Base-by-base conservation (phyloP, 1,140 invertebrate species). In the Listronotus oregonensis region DNA sequence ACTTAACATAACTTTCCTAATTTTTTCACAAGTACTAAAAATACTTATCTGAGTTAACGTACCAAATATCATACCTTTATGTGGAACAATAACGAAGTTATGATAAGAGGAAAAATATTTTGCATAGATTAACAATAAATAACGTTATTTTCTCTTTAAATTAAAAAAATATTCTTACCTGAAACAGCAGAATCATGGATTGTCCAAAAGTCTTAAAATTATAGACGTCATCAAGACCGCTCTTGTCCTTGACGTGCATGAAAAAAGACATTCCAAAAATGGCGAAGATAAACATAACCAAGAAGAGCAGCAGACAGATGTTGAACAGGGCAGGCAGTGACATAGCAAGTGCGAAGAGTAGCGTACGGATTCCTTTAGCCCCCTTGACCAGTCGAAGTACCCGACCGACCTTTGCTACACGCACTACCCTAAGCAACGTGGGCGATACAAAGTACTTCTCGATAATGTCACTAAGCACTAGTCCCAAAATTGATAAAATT, bases 261-360 rank as follows among this genome's bases (percentile, higher is more conserved):
- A 99, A 99, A 85, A 98, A 98, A 47, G 95, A 97, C 96, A 99
- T 99, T 65, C 97, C 96, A 80, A 98, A 98, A 76, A 97, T 98
- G 72, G 96, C 95, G 80, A 98, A 99, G 81, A 99, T 98, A 83
- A 98, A 99, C 94, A 99, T 98, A 71, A 98, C 95, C 71, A 99
- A 86, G 82, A 98, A 98, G 70, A 99, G 89, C 73, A 99, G 86
- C 74, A 98, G 87, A 79, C 96, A 98, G 82, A 99, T 99, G 85
- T 99, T 99, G 86, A 99, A 97, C 51, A 98, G 87, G 66, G 96
- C 97, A 70, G 96, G 96, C 78, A 98, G 85, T 72, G 96, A 98
- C 91, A 99, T 98, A 73, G 96, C 96, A 76, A 99, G 83, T 66
- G 96, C 97, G 81, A 98, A 98, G 59, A 99, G 87, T 67, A 99